Evolutionary conservation across 2,113 vertebrate genomes (phyloP), one percentile per base, ranked within the genome.

Genomic region (Bombycilla garrulus): DNA sequence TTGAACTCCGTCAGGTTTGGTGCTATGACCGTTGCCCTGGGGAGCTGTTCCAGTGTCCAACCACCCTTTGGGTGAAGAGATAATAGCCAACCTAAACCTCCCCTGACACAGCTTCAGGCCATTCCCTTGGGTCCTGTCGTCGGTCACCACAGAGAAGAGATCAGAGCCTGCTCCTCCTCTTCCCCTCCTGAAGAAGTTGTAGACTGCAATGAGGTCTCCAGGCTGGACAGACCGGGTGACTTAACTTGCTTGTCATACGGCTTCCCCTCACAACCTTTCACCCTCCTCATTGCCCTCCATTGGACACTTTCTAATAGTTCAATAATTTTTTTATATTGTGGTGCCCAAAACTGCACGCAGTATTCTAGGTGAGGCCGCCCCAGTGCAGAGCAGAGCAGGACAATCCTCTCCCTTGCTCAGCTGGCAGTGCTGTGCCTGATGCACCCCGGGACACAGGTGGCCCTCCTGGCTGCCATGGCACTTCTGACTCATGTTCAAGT

Each of bases 371-470:
- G 33, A 51, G 33, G 33, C 45, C 0, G 0, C 18, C 5, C 14
- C 45, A 57, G 61, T 1, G 4, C 51, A 36, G 17, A 67, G 45
- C 18, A 51, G 31, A 33, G 53, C 0, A 0, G 45, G 31, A 67
- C 36, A 77, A 10, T 77, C 5, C 17, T 17, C 21, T 67, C 22
- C 72, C 36, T 60, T 36, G 17, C 22, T 7, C 0, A 0, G 21
- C 11, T 60, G 53, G 36, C 0, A 0, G 10, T 86, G 62, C 26
- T 60, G 62, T 44, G 31, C 11, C 42, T 57, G 50, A 13, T 74
- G 29, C 24, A 0, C 11, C 28, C n/a, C 17, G 11, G 31, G 31
- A 14, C 16, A 35, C 0, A 1, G 3, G 1, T 35, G 61, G 35
- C 36, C 29, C 9, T 58, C 11, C 33, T 33, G 31, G 61, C 36